Percentiles rank a stretch among this genome's conserved stretches.
These are phyloP conservation scores for Leptogaster cylindrica DNA, from an alignment of 2,888 invertebrate genomes.

Conservation along the genomic window DNA sequence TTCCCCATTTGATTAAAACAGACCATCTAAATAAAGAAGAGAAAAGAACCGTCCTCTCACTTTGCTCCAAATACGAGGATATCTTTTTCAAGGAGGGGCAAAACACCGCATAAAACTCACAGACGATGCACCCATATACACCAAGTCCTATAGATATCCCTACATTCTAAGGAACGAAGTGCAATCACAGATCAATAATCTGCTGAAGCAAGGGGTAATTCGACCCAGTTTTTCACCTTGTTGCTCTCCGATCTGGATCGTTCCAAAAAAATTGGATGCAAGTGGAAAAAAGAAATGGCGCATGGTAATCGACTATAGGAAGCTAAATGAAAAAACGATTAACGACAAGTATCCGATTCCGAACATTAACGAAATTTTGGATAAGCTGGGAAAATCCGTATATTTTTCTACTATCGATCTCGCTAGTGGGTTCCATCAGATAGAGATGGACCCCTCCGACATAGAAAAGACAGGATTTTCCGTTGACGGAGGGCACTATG, in stretches of 20 bases:
- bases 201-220: slow-evolving; percentile 45
- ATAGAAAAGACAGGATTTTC: slow-evolving; percentile 47
- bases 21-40: neutral
- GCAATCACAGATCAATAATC: slow-evolving; percentile 47
- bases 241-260: slow-evolving; percentile 50
- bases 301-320: slow-evolving; percentile 49
- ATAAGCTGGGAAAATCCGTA: slow-evolving; percentile 52
- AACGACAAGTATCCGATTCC: slow-evolving; percentile 49
- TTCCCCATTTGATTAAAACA: neutral
- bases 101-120: neutral
- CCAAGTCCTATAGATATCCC: slow-evolving; percentile 49
- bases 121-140: slow-evolving; percentile 21
- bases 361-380: slow-evolving; percentile 53
- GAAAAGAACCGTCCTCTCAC: neutral
- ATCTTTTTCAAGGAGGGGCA: slow-evolving; percentile 26
- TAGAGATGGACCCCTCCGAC: slow-evolving; percentile 50
- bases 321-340: slow-evolving; percentile 49
- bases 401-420: slow-evolving; percentile 54
- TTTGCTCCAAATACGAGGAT: slow-evolving; percentile 11
- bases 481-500: slow-evolving; percentile 13
- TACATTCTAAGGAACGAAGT: slow-evolving; percentile 44
- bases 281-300: slow-evolving; percentile 46
- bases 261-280: slow-evolving; percentile 46
- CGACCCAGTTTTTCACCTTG: slow-evolving; percentile 47
- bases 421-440: slow-evolving; percentile 54